Conservation (phyloP, 2,888 invertebrate species). For the Cantharis rufa region DNA sequence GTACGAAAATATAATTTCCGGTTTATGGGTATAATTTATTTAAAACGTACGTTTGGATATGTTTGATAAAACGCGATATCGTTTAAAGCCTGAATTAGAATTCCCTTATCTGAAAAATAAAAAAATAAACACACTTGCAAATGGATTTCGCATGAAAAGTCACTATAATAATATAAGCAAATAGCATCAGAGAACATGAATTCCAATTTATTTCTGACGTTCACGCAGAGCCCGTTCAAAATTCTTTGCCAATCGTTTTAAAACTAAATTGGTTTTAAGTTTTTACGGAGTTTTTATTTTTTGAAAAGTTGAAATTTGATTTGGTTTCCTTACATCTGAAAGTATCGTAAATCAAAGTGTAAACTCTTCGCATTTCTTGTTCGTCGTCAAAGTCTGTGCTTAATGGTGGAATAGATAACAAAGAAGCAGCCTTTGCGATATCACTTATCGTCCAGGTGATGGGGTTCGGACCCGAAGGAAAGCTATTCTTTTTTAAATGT, state of each 20-base stretch:
- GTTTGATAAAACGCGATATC: slow-evolving; percentile 65
- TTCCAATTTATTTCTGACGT: slow-evolving; percentile 3
- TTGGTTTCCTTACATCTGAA: slow-evolving; percentile 66
- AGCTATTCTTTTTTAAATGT: slow-evolving; percentile 3
- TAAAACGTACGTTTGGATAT: slow-evolving; percentile 59
- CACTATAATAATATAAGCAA: background rate
- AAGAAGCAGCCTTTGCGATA: slow-evolving; percentile 62
- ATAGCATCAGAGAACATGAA: background rate
- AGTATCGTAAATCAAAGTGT: slow-evolving; percentile 74
- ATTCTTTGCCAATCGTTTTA: background rate
- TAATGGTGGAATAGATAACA: slow-evolving; percentile 60
- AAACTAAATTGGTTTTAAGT: background rate
- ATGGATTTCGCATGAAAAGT: background rate
- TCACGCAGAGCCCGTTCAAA: background rate
- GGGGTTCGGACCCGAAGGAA: slow-evolving; percentile 25
- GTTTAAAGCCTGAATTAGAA: slow-evolving; percentile 67
- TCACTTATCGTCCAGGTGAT: slow-evolving; percentile 54
- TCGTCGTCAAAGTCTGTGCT: slow-evolving; percentile 64
- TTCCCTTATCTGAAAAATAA: slow-evolving; percentile 66
- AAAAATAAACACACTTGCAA: background rate
- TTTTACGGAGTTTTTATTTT: background rate
- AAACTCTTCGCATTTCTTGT: slow-evolving; percentile 74
- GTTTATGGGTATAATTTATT: background rate
- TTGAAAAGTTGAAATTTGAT: background rate
- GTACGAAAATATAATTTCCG: background rate